Percentiles rank a stretch among this genome's conserved stretches.
phyloP scores from a whole-genome alignment of 2,113 vertebrate genomes.

The Sphaerodactylus townsendi region DNA sequence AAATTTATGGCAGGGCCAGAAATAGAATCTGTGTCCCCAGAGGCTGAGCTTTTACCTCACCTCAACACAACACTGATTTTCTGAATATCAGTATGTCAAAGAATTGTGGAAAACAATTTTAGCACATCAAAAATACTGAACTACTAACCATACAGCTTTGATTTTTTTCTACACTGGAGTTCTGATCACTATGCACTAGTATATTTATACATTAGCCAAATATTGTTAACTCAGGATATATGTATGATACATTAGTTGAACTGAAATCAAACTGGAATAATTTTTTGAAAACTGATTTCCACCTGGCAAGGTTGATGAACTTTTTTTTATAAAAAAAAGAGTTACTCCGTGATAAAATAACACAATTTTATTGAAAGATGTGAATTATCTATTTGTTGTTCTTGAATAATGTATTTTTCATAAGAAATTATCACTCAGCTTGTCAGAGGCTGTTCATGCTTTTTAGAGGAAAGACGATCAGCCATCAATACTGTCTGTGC shows the following conservation, averaged over 20 bases:
- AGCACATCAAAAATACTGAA: not conserved
- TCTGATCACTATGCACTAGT: not conserved
- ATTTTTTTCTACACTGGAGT: not conserved
- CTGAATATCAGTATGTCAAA: not conserved
- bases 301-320: not conserved
- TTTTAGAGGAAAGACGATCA: not conserved
- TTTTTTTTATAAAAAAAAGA: not conserved
- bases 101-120: not conserved
- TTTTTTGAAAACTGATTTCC: not conserved
- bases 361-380: not conserved
- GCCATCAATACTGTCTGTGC: not conserved
- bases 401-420: not conserved
- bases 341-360: not conserved
- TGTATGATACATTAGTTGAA: not conserved
- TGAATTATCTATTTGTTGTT: not conserved
- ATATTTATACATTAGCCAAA: not conserved
- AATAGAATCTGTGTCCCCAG: not conserved
- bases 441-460: not conserved
- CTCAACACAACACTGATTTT: not conserved
- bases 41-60: not conserved
- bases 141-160: not conserved
- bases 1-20: slow-evolving; percentile 1
- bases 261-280: not conserved
- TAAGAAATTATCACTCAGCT: not conserved
- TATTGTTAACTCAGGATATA: not conserved